Evolutionary conservation across 1,140 invertebrate species (phyloP).

Genomic region (Himalopsyche phryganea): DNA sequence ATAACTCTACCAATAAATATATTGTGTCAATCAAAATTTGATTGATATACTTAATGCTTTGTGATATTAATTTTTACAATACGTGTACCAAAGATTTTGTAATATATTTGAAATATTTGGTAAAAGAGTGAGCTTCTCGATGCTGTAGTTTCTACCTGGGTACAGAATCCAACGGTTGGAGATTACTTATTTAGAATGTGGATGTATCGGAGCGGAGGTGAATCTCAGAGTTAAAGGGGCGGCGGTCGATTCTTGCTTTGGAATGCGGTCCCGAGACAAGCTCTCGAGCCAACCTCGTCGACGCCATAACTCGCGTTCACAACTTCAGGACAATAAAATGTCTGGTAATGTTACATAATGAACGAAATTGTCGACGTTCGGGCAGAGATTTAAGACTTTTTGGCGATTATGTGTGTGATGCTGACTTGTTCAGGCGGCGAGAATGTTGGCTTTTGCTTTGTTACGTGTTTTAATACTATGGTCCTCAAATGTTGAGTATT

Average conservation of each 20-base stretch:
- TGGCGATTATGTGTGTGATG: neutral
- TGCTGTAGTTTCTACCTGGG: no score
- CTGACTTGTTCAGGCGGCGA: neutral
- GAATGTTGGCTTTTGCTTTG: slow-evolving; percentile 4
- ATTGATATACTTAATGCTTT: no score
- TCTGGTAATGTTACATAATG: neutral
- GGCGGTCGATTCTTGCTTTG: neutral
- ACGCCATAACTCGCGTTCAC: neutral
- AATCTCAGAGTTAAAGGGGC: neutral
- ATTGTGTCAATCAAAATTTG: no score
- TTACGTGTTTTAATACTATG: neutral
- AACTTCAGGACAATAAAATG: neutral
- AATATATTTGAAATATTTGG: no score
- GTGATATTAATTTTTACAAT: no score
- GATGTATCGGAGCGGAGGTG: neutral
- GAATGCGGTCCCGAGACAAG: neutral
- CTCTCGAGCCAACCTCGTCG: neutral
- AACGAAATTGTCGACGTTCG: neutral
- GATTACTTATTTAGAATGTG: neutral
- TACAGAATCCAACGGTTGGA: neutral
- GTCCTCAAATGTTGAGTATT: no score
- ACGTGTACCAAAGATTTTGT: no score
- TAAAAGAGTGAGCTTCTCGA: no score
- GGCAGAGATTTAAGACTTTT: neutral
- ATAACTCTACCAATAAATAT: no score